These are phyloP conservation scores for Drosophila buzzatii DNA, from an alignment of 2,888 invertebrate species.

Conservation along the genomic window DNA sequence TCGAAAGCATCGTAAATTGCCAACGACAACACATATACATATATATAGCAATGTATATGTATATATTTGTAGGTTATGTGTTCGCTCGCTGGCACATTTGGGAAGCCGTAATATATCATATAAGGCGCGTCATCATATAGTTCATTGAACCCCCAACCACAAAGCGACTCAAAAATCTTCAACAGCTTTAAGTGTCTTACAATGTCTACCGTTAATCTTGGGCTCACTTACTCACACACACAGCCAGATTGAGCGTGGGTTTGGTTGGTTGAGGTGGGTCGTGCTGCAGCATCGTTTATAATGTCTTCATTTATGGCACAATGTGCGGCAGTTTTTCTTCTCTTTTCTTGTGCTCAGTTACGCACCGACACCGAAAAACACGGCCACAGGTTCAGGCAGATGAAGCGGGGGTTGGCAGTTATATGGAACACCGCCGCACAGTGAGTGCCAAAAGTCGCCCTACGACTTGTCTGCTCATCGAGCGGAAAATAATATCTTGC, in stretches of 20 bases:
- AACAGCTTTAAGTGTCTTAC: conserved; percentile 79
- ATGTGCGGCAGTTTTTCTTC: conserved; percentile 57
- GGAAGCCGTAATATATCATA: conserved; percentile 65
- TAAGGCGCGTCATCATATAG: conserved; percentile 71
- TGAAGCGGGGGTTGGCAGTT: neutral
- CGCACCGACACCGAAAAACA: conserved; percentile 77
- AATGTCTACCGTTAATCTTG: conserved; percentile 80
- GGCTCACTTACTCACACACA: conserved; percentile 56
- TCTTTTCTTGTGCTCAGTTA: conserved; percentile 70
- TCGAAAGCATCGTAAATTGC: conserved; percentile 47
- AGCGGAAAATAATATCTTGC: conserved; percentile 82
- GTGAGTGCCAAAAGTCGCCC: conserved; percentile 80
- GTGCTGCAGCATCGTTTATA: conserved; percentile 71
- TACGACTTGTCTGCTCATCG: conserved; percentile 81
- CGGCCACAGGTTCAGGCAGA: conserved; percentile 21
- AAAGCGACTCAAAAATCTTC: conserved; percentile 72
- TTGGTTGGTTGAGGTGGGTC: conserved; percentile 31
- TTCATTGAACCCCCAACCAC: conserved; percentile 75
- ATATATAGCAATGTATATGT: neutral
- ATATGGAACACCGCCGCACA: conserved; percentile 43
- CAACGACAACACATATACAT: conserved; percentile 7
- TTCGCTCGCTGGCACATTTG: conserved; percentile 29
- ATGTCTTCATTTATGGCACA: conserved; percentile 80
- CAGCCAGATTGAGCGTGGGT: conserved; percentile 14
- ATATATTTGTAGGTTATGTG: conserved; percentile 31